Evolutionary conservation across 2,113 vertebrate genomes (phyloP), one percentile per base, ranked within the genome.

Genomic region (Carassius carassius): DNA sequence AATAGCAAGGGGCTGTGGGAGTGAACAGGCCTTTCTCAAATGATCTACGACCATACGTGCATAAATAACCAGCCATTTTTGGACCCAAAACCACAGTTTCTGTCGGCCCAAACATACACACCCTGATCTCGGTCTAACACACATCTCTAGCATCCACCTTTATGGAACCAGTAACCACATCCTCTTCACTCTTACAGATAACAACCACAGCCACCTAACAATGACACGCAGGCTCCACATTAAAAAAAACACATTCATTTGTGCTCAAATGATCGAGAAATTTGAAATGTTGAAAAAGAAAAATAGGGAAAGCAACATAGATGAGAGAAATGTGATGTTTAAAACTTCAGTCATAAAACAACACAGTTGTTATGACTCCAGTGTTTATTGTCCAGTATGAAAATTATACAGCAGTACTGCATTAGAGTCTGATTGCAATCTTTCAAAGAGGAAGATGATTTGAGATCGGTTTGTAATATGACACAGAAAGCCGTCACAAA

Each of bases 171-270:
- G 89, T 93, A 93, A 95, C 94, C 94, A 94, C 94, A 95, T 95
- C 94, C 94, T 94, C 91, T 89, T 89, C 90, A 78, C 92, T 91
- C 89, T 51, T 83, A 23, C 58, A 94, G 94, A 95, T 94, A 95
- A 85, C 80, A 84, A 35, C 87, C 86, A 25, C 82, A 54, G 76
- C 32, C 85, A 88, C 35, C 69, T 21, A 82, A 84, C 85, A 81
- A 67, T 65, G 80, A 54, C 41, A 58, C 8, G 0, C 80, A 58
- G 62, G 17, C 62, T 14, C 29, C 25, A 29, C 51, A 11, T 29
- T 29, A 29, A 29, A 32, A 76, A 49, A 10, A 74, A 47, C 74
- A 60, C 23, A 58, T 51, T 69, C 51, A n/a, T 21, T 11, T 16
- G 23, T 67, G 44, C 41, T 81, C 4, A 51, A 19, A 13, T 41